Conservation (phyloP, 2,113 vertebrate genomes). For the Scopus umbretta region DNA sequence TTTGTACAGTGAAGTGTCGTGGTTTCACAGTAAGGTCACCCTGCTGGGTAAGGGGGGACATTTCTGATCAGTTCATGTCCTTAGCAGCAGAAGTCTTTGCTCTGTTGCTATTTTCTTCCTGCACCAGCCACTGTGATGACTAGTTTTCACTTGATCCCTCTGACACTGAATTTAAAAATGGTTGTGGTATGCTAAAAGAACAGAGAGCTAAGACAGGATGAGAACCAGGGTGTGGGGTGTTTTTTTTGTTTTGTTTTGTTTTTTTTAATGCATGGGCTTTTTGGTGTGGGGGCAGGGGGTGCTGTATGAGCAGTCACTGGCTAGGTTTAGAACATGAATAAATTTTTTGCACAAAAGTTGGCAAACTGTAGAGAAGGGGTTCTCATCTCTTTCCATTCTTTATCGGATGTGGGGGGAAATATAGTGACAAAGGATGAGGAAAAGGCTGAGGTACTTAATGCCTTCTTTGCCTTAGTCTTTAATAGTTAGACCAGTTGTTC, state of each 20-base stretch:
- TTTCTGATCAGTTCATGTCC: not conserved
- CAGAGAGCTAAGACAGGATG: not conserved
- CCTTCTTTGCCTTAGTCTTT: not conserved
- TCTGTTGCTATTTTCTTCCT: not conserved
- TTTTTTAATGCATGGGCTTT: not conserved
- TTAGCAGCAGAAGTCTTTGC: not conserved
- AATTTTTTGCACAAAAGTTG: not conserved
- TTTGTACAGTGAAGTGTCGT: not conserved
- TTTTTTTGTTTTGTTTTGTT: too few relatives aligned
- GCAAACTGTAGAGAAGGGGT: not conserved
- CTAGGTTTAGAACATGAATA: not conserved
- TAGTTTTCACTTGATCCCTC: not conserved
- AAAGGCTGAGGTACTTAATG: too few relatives aligned
- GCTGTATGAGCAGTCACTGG: not conserved
- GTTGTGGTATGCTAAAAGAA: not conserved
- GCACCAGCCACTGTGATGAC: rapidly evolving
- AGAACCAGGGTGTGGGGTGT: not conserved
- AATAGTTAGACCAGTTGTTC: not conserved
- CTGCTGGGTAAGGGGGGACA: not conserved
- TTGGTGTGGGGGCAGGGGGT: not conserved
- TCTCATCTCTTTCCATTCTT: not conserved
- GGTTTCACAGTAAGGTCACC: not conserved
- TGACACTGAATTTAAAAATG: not conserved
- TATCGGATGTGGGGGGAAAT: too few relatives aligned
- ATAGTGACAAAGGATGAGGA: too few relatives aligned